phyloP scores from a whole-genome alignment of 2,113 vertebrate genomes.

The Tragelaphus strepsiceros region DNA sequence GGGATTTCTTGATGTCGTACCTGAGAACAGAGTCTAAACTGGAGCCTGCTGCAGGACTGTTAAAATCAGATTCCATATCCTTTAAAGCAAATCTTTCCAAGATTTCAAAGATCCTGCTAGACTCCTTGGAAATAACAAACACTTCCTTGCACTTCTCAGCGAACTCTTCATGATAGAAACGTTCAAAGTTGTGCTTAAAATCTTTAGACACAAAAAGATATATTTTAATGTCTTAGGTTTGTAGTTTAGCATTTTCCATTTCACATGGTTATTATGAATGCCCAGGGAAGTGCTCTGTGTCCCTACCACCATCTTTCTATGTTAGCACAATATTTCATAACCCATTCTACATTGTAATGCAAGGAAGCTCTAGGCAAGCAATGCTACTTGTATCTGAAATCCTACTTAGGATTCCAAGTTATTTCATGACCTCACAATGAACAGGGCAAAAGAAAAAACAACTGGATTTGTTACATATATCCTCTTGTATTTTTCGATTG shows the following conservation, averaged over 20 bases:
- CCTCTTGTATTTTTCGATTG: slow-evolving; percentile 2
- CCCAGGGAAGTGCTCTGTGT: not conserved
- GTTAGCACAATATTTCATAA: not conserved
- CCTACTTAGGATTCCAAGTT: not conserved
- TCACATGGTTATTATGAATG: not conserved
- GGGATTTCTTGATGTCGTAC: not conserved
- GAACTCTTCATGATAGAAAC: slow-evolving; percentile 57
- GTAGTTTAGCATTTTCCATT: not conserved
- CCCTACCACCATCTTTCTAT: not conserved
- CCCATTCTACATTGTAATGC: not conserved
- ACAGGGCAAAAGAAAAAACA: not conserved
- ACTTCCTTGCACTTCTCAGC: slow-evolving; percentile 44
- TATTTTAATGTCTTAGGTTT: not conserved
- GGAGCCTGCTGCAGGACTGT: not conserved
- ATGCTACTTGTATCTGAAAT: not conserved
- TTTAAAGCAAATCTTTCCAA: slow-evolving; percentile 59
- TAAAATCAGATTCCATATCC: not conserved
- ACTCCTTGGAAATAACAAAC: slow-evolving; percentile 68
- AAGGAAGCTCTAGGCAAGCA: slow-evolving; percentile 33
- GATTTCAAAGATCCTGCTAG: slow-evolving; percentile 44
- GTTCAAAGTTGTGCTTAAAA: slow-evolving; percentile 53
- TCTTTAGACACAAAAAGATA: slow-evolving; percentile 47
- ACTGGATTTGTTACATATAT: not conserved
- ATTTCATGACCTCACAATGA: slow-evolving; percentile 41
- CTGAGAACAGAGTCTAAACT: slow-evolving; percentile 21